These are phyloP conservation scores for Macrophya alboannulata DNA, from an alignment of 2,888 invertebrate genomes.

Conservation along the genomic window DNA sequence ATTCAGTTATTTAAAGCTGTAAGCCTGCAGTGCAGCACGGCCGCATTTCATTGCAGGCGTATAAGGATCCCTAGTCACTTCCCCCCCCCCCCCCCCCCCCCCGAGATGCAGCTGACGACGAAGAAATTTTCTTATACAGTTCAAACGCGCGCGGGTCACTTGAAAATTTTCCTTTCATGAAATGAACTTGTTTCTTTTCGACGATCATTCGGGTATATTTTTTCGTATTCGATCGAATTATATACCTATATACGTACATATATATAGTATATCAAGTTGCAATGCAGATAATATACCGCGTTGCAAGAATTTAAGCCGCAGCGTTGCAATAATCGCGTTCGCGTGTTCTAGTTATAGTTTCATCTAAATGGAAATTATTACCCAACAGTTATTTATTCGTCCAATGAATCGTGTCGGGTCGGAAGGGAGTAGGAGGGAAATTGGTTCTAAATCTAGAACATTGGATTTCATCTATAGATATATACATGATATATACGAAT, in stretches of 20 bases:
- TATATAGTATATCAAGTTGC: neutral
- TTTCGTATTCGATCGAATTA: too few species aligned
- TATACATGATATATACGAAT: neutral
- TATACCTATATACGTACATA: too few species aligned
- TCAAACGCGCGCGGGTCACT: neutral
- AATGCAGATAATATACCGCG: neutral
- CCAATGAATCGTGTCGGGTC: constrained; percentile 5
- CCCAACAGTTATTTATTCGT: constrained; percentile 3
- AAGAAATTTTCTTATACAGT: neutral
- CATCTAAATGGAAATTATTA: constrained; percentile 47
- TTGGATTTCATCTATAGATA: neutral
- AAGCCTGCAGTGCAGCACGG: neutral
- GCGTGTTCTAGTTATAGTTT: neutral
- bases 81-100: too few species aligned
- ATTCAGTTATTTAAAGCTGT: neutral
- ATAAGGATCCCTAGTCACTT: neutral
- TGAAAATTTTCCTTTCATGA: neutral
- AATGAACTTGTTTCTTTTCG: too few species aligned
- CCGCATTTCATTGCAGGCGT: neutral
- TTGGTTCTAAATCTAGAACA: constrained; percentile 35
- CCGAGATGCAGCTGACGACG: too few species aligned
- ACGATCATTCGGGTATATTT: neutral
- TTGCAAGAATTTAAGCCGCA: neutral
- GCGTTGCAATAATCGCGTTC: neutral
- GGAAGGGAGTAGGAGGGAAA: too few species aligned